phyloP scores from a whole-genome alignment of 2,113 vertebrate species.

The Acanthisitta chloris region DNA sequence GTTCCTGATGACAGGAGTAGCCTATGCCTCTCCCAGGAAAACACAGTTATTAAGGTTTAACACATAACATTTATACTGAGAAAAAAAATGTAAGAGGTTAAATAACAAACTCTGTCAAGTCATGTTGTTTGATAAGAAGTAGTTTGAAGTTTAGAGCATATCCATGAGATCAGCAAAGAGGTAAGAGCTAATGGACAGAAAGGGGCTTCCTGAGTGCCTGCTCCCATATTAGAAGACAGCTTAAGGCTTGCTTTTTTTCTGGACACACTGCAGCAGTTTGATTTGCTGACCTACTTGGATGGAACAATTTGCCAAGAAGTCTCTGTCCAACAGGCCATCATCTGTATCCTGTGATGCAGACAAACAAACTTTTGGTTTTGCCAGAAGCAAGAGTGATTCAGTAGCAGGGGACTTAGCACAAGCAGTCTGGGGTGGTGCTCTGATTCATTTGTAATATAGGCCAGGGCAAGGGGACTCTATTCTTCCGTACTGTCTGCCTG shows the following conservation, averaged over 20 bases:
- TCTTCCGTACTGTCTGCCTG: not conserved
- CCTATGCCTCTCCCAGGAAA: not conserved
- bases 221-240: not conserved
- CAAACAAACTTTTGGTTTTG: not conserved
- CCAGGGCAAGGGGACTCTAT: too few relatives aligned
- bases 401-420: not conserved
- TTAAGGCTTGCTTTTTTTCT: not conserved
- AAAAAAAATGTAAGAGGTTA: not conserved
- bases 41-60: not conserved
- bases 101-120: not conserved
- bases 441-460: not conserved
- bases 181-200: not conserved
- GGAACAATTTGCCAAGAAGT: not conserved
- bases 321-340: not conserved
- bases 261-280: not conserved
- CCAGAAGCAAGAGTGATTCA: not conserved
- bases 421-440: not conserved
- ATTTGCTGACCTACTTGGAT: not conserved
- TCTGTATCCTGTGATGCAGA: not conserved
- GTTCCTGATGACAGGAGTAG: not conserved
- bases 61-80: not conserved
- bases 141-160: not conserved
- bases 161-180: not conserved
- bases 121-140: not conserved
- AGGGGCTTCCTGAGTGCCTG: not conserved